Conservation (phyloP, 2,113 vertebrate genomes). For the Clarias batrachus region DNA sequence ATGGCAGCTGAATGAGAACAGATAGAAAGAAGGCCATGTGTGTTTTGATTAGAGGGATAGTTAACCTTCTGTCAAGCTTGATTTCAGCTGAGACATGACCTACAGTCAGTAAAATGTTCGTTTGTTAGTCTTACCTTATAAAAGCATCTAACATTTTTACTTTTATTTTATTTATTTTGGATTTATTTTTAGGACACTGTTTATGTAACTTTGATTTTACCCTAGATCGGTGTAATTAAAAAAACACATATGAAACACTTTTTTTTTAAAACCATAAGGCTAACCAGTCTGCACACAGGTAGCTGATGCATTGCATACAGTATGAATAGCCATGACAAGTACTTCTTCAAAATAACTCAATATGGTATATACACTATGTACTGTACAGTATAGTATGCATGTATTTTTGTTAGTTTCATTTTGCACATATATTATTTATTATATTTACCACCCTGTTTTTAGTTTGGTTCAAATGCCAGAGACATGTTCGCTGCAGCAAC, state of each 20-base stretch:
- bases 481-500: no score
- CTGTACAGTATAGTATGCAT: no score
- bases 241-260: not conserved
- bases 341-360: no score
- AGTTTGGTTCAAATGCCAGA: no score
- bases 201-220: not conserved
- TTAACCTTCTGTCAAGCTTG: not conserved
- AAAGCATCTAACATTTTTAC: not conserved
- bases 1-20: not conserved
- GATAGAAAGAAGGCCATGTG: not conserved
- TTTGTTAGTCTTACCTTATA: not conserved
- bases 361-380: no score
- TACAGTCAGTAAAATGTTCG: not conserved
- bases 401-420: no score
- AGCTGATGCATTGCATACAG: not conserved
- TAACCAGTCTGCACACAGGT: not conserved
- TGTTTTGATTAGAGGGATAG: not conserved
- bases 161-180: not conserved
- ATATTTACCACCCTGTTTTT: no score
- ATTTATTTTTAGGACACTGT: not conserved
- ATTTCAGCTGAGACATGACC: not conserved
- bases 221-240: not conserved
- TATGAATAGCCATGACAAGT: not conserved
- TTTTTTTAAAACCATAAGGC: not conserved
- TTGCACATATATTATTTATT: no score